Conservation (phyloP, 1,140 invertebrate genomes). For the Leptestheria dahalacensis region DNA sequence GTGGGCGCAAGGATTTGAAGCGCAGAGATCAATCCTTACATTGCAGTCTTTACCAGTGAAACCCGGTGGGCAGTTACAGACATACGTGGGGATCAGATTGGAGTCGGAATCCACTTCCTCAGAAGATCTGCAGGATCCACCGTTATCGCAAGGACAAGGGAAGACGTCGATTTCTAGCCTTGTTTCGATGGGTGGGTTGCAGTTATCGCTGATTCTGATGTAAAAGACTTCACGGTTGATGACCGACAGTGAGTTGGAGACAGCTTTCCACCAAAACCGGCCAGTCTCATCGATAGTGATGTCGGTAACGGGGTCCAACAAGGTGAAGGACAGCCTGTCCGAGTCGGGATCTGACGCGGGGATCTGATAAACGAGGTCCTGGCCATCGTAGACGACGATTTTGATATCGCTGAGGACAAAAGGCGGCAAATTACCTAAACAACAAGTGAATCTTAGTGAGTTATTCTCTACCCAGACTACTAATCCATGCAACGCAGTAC, state of each 20-base stretch:
- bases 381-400: constrained; percentile 12
- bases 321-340: constrained; percentile 1
- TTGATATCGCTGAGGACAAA: background rate
- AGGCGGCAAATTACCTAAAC: background rate
- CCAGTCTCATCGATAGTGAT: constrained; percentile 5
- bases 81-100: constrained; percentile 6
- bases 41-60: constrained; percentile 7
- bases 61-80: constrained; percentile 3
- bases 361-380: constrained; percentile 10
- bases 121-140: constrained; percentile 1
- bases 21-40: constrained; percentile 12
- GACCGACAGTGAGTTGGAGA: constrained; percentile 10
- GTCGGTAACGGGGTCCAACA: constrained; percentile 12
- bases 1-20: constrained; percentile 15
- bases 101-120: background rate
- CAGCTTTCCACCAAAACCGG: constrained; percentile 14
- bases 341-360: constrained; percentile 9
- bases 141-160: constrained; percentile 15
- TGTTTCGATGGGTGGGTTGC: constrained; percentile 8
- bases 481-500: too few relatives aligned
- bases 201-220: constrained; percentile 9
- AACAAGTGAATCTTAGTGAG: too few relatives aligned
- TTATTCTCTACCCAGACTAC: too few relatives aligned
- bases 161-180: constrained; percentile 12
- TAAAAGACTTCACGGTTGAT: constrained; percentile 9